phyloP scores from a whole-genome alignment of 2,888 invertebrate genomes.

The Elysia crispata region DNA sequence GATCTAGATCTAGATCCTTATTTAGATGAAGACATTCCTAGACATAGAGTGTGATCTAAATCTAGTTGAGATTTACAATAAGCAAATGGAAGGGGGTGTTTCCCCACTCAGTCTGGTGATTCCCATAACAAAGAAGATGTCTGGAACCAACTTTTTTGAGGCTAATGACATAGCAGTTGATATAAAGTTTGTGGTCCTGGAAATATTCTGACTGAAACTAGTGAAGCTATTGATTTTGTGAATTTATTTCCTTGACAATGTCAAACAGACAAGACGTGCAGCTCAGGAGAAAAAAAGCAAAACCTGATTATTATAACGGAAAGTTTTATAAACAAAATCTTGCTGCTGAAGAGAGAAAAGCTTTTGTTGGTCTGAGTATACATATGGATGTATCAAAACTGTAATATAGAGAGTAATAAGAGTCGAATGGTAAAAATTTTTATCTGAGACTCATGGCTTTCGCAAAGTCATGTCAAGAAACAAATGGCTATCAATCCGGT shows the following conservation, averaged over 20 bases:
- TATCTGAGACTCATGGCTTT: slow-evolving; percentile 49
- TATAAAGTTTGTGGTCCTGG: slow-evolving; percentile 22
- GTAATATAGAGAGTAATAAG: slow-evolving; percentile 48
- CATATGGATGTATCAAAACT: slow-evolving; percentile 46
- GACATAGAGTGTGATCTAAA: background rate
- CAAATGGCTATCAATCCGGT: slow-evolving; percentile 47
- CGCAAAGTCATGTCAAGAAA: slow-evolving; percentile 47
- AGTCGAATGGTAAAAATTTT: slow-evolving; percentile 35
- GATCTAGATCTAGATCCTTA: background rate
- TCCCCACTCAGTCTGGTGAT: slow-evolving; percentile 2
- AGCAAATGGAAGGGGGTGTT: background rate
- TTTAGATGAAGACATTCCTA: background rate
- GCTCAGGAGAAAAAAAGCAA: no score
- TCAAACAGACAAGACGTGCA: no score
- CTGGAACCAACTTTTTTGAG: background rate
- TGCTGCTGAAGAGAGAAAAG: slow-evolving; percentile 45
- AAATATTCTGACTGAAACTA: slow-evolving; percentile 40
- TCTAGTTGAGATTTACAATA: background rate
- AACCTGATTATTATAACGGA: slow-evolving; percentile 35
- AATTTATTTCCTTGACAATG: slow-evolving; percentile 22
- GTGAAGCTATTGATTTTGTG: slow-evolving; percentile 37
- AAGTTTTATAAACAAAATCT: slow-evolving; percentile 30
- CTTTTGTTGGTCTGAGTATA: slow-evolving; percentile 46
- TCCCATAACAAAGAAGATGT: background rate
- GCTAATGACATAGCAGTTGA: background rate